Percentiles rank a stretch among this genome's conserved stretches.
These are phyloP conservation scores for Corythoichthys haematopterus DNA, from an alignment of 2,113 vertebrate species.

Conservation along the genomic window DNA sequence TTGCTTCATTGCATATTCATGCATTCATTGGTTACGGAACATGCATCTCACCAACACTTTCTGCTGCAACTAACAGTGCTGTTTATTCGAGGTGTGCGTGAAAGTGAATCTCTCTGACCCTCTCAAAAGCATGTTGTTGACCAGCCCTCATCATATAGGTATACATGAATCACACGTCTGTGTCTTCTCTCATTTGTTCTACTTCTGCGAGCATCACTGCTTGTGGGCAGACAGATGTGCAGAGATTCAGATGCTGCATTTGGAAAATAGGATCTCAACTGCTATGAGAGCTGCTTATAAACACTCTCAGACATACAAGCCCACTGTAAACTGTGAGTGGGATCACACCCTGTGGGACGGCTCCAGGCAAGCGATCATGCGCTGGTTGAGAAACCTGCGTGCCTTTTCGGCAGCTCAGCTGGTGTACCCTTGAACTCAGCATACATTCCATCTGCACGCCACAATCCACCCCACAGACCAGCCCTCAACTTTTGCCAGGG, in stretches of 20 bases:
- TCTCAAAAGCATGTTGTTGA: constrained; percentile 8
- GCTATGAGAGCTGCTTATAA: not conserved
- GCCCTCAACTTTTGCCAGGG: constrained; percentile 30
- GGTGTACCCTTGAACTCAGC: constrained; percentile 53
- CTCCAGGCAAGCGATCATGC: constrained; percentile 18
- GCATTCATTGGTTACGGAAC: not conserved
- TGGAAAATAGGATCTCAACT: not conserved
- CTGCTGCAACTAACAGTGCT: not conserved
- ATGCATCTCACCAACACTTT: not conserved
- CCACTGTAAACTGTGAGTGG: constrained; percentile 1
- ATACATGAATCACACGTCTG: constrained; percentile 35
- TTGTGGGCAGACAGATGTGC: constrained; percentile 24
- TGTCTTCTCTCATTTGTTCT: constrained; percentile 28
- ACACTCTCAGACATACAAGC: not conserved
- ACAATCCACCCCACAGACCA: constrained; percentile 24
- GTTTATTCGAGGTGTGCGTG: constrained; percentile 19
- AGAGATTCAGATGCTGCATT: constrained; percentile 19
- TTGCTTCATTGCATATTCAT: not conserved
- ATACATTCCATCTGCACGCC: constrained; percentile 43
- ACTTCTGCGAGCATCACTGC: constrained; percentile 29
- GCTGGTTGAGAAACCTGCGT: constrained; percentile 25
- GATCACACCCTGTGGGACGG: constrained; percentile 13
- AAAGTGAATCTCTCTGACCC: constrained; percentile 24
- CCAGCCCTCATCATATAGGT: constrained; percentile 27
- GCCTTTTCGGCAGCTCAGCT: constrained; percentile 36